Evolutionary conservation across 2,113 vertebrate species (phyloP).

Genomic region (Eubucco bourcierii): DNA sequence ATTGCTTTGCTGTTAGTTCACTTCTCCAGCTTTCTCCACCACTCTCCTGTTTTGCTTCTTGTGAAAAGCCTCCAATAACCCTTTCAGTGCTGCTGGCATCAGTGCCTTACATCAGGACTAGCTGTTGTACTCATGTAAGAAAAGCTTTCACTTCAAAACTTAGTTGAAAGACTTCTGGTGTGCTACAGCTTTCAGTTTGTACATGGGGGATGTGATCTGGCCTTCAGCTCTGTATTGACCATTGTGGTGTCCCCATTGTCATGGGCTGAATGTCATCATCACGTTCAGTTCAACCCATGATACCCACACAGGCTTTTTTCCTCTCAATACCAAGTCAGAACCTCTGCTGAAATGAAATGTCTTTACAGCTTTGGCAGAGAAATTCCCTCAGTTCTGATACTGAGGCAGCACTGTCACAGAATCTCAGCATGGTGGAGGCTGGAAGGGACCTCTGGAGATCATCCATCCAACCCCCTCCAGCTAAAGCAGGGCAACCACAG

Average conservation of each 20-base stretch:
- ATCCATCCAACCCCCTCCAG: no score
- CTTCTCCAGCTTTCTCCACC: constrained; percentile 46
- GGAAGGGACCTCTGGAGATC: no score
- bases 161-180: neutral
- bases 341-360: neutral
- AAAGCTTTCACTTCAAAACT: neutral
- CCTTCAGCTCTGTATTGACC: neutral
- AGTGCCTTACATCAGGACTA: neutral
- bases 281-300: no score
- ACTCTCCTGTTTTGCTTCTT: constrained; percentile 11
- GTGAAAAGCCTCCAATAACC: constrained; percentile 25
- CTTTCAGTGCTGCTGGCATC: constrained; percentile 10
- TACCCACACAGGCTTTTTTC: neutral
- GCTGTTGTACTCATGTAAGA: neutral
- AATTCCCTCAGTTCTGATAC: neutral
- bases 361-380: neutral
- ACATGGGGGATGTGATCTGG: neutral
- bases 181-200: neutral
- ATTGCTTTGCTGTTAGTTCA: constrained; percentile 58
- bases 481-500: no score
- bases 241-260: neutral
- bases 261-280: no score
- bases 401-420: neutral
- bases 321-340: neutral
- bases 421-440: no score